Evolutionary conservation across 2,888 invertebrate species (phyloP).

Genomic region (Cynaeus angustus): DNA sequence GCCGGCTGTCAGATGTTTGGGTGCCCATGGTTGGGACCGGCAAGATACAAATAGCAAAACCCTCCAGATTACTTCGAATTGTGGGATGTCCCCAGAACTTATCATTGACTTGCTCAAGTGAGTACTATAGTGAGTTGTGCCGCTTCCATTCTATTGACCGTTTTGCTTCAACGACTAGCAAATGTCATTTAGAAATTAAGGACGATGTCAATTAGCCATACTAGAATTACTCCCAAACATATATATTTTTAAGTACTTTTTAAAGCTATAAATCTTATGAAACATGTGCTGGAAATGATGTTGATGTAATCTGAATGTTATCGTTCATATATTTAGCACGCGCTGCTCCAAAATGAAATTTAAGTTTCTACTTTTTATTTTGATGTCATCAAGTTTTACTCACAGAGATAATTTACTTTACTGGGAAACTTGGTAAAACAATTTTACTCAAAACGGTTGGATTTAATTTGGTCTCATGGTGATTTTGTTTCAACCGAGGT

Average conservation of each 20-base stretch:
- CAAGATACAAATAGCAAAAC: conserved; percentile 78
- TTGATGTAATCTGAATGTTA: conserved; percentile 18
- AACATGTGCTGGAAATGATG: conserved; percentile 13
- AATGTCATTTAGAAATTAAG: conserved; percentile 26
- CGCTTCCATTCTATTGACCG: conserved; percentile 42
- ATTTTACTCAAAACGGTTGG: not conserved
- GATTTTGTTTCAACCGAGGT: conserved; percentile 7
- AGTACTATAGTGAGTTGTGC: conserved; percentile 29
- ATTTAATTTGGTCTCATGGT: conserved; percentile 2
- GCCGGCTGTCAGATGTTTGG: conserved; percentile 82
- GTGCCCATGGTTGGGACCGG: conserved; percentile 80
- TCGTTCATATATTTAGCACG: conserved; percentile 10
- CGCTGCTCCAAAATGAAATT: conserved; percentile 10
- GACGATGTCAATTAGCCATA: conserved; percentile 46
- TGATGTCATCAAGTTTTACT: conserved; percentile 70
- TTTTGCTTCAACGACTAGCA: conserved; percentile 39
- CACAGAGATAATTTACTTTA: no score
- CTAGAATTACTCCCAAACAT: conserved; percentile 15
- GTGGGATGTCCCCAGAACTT: conserved; percentile 68
- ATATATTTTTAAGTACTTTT: conserved; percentile 46
- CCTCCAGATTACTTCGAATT: conserved; percentile 67
- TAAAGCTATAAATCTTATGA: conserved; percentile 40
- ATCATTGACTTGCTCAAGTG: conserved; percentile 59
- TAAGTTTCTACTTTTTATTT: not conserved
- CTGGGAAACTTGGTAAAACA: not conserved